Conservation (phyloP, 2,888 invertebrate genomes). For the Caenorhabditis afra region DNA sequence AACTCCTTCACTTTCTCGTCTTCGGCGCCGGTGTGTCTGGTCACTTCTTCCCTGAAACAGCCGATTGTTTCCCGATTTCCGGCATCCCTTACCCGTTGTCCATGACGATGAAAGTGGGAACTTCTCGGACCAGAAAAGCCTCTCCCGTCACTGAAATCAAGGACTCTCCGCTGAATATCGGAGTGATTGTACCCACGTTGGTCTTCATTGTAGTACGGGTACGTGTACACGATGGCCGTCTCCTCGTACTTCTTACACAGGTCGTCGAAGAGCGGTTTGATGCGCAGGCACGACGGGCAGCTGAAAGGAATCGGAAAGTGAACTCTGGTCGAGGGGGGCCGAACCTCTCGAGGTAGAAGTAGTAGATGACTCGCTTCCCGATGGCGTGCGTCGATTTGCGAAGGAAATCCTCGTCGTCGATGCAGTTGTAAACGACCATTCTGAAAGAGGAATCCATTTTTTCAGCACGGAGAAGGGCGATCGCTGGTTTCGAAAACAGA, state of each 20-base stretch:
- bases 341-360: conserved; percentile 44
- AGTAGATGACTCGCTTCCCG: conserved; percentile 53
- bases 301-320: no score
- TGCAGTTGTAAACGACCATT: conserved; percentile 53
- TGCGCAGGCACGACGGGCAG: conserved; percentile 27
- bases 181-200: conserved; percentile 20
- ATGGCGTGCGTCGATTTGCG: conserved; percentile 46
- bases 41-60: conserved; percentile 44
- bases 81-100: conserved; percentile 36
- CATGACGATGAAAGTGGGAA: conserved; percentile 48
- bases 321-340: neutral
- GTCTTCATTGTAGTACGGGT: conserved; percentile 42
- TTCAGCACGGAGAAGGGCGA: no score
- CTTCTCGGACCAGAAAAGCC: conserved; percentile 32
- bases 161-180: neutral
- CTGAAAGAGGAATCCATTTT: no score
- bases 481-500: neutral
- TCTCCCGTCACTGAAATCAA: conserved; percentile 48
- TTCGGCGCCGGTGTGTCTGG: conserved; percentile 38
- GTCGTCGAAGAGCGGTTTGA: conserved; percentile 51
- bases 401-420: conserved; percentile 43
- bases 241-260: conserved; percentile 53
- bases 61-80: neutral
- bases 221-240: conserved; percentile 48
- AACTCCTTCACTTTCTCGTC: conserved; percentile 41